phyloP scores from a whole-genome alignment of 2,888 invertebrate species.

The Tachina lurida region DNA sequence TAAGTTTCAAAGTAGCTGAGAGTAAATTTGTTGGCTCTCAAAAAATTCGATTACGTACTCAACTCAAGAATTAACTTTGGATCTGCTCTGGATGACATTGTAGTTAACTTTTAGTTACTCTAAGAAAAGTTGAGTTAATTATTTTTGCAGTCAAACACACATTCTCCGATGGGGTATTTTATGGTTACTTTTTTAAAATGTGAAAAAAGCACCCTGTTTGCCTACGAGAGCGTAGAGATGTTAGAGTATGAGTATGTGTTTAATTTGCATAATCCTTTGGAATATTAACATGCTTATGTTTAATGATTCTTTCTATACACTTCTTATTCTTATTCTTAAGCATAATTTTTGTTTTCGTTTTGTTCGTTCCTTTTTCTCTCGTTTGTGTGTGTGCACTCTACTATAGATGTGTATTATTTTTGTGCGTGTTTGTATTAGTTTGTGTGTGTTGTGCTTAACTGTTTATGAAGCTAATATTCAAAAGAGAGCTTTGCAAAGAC shows the following conservation, averaged over 20 bases:
- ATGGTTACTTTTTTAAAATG: conserved; percentile 32
- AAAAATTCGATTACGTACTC: no score
- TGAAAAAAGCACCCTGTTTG: not conserved
- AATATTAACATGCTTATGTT: conserved; percentile 72
- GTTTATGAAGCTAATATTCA: conserved; percentile 68
- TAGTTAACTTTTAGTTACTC: no score
- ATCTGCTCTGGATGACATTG: no score
- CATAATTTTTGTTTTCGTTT: conserved; percentile 16
- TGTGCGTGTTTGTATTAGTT: conserved; percentile 13
- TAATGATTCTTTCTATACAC: conserved; percentile 65
- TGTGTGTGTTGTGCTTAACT: conserved; percentile 44
- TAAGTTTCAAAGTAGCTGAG: no score
- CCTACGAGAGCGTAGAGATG: conserved; percentile 6
- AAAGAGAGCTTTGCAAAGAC: conserved; percentile 54
- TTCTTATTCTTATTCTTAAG: conserved; percentile 35
- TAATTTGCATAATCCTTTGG: conserved; percentile 73
- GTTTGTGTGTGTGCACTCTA: conserved; percentile 42
- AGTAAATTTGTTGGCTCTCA: no score
- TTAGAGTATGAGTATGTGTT: conserved; percentile 39
- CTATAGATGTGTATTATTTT: not conserved
- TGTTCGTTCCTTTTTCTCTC: not conserved
- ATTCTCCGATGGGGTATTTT: no score
- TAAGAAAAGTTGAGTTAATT: no score
- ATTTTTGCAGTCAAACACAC: no score
- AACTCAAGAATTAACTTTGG: no score